phyloP scores from a whole-genome alignment of 2,888 invertebrate genomes.

The Coelinius sp. region DNA sequence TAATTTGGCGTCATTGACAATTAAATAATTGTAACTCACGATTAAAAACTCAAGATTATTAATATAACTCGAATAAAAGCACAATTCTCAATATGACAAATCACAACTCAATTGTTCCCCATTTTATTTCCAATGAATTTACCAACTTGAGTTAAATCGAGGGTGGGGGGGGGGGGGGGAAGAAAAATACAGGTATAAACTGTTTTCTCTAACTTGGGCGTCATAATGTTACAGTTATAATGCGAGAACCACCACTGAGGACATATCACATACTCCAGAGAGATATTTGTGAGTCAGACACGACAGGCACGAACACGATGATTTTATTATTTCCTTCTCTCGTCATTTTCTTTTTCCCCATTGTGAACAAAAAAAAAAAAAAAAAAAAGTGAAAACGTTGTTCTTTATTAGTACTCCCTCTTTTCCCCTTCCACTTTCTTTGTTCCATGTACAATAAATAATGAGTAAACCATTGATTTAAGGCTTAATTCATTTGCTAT shows the following conservation, averaged over 20 bases:
- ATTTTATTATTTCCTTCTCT: not conserved
- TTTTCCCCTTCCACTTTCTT: too few species aligned
- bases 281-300: not conserved
- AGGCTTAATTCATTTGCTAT: not conserved
- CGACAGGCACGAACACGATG: slow-evolving; percentile 25
- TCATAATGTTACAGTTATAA: slow-evolving; percentile 12
- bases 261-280: not conserved
- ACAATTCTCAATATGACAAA: not conserved
- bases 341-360: not conserved
- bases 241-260: not conserved
- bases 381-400: slow-evolving; percentile 45
- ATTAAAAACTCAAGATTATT: not conserved
- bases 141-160: slow-evolving; percentile 16
- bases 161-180: too few species aligned
- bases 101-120: slow-evolving; percentile 28
- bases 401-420: not conserved
- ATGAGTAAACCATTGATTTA: not conserved
- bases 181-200: not conserved
- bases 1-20: not conserved
- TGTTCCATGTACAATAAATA: not conserved
- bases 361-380: not conserved
- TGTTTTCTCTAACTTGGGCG: slow-evolving; percentile 10
- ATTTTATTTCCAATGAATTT: not conserved
- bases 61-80: not conserved
- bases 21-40: not conserved